phyloP scores from a whole-genome alignment of 1,140 invertebrate species.

The Chymomyza costata region DNA sequence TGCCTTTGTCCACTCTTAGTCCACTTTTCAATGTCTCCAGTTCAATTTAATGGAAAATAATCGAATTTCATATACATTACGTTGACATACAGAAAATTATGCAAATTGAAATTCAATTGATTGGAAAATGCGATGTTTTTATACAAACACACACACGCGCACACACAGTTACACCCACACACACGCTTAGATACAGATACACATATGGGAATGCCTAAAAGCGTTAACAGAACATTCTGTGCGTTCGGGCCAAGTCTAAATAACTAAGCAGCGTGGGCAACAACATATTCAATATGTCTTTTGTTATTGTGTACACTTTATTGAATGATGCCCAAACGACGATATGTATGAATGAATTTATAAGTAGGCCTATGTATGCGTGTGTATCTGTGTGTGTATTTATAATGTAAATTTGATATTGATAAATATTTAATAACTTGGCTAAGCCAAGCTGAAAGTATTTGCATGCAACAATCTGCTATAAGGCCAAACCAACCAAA shows the following conservation, averaged over 20 bases:
- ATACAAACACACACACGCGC: background rate
- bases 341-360: no score
- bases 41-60: conserved; percentile 72
- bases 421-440: no score
- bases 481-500: no score
- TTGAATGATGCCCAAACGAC: background rate
- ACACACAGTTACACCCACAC: no score
- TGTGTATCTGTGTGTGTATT: conserved; percentile 33
- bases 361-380: conserved; percentile 48
- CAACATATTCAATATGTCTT: conserved; percentile 51
- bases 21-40: conserved; percentile 62
- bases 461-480: conserved; percentile 51
- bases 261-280: conserved; percentile 26
- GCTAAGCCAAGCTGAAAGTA: conserved; percentile 32
- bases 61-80: conserved; percentile 70
- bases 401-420: conserved; percentile 40
- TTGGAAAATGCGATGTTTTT: conserved; percentile 61
- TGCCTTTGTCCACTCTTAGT: conserved; percentile 56
- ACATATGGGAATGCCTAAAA: background rate
- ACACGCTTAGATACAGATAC: background rate
- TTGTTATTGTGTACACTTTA: conserved; percentile 18
- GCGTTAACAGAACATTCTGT: no score
- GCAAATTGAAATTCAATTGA: conserved; percentile 73
- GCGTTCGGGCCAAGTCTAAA: conserved; percentile 10
- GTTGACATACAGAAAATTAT: conserved; percentile 68